phyloP scores from a whole-genome alignment of 2,888 invertebrate genomes.

The Linnaemya vulpina region DNA sequence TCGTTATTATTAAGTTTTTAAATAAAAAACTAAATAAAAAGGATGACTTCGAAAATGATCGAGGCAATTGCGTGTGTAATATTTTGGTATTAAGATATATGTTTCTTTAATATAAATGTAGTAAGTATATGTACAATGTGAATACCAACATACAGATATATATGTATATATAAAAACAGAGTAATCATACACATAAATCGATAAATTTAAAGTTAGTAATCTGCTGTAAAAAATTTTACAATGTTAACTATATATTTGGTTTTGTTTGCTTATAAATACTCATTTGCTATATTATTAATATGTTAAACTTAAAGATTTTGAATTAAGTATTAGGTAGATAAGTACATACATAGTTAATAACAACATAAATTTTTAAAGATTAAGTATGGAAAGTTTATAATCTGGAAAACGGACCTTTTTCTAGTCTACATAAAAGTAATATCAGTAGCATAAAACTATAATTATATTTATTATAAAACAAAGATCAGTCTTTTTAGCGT shows the following conservation, averaged over 20 bases:
- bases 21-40: too few species aligned
- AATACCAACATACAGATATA: background rate
- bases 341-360: background rate
- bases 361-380: background rate
- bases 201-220: conserved; percentile 31
- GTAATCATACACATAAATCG: conserved; percentile 47
- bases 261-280: conserved; percentile 18
- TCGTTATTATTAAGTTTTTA: too few species aligned
- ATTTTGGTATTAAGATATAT: conserved; percentile 18
- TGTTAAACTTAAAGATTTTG: background rate
- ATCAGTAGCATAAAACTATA: conserved; percentile 7
- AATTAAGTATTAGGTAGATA: conserved; percentile 6
- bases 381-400: conserved; percentile 6
- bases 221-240: conserved; percentile 65
- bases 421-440: background rate
- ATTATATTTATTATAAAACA: conserved; percentile 49
- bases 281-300: conserved; percentile 30
- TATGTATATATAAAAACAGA: conserved; percentile 33
- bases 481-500: conserved; percentile 67
- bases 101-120: conserved; percentile 8
- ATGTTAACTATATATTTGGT: conserved; percentile 74
- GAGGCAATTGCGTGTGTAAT: background rate
- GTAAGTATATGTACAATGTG: background rate
- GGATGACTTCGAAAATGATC: conserved; percentile 2
- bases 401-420: conserved; percentile 56